Percentiles rank a stretch among this genome's conserved stretches.
Conservation (phyloP, 2,797 vertebrate species). For the Pachyuromys duprasi region DNA sequence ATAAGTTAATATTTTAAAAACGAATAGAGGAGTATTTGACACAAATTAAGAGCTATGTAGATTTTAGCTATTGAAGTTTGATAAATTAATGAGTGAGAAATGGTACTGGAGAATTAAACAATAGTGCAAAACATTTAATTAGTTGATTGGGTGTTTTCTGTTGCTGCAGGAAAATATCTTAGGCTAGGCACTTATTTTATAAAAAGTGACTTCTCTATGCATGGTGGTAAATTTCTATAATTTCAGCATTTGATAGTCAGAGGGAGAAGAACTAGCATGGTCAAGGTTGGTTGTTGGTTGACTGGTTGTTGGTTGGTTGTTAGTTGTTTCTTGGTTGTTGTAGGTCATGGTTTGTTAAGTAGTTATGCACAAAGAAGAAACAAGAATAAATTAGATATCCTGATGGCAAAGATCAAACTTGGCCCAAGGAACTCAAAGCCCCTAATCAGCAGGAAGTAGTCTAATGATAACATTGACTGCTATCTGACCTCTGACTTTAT, state of each 20-base stretch:
- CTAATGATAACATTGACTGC: too few relatives aligned
- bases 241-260: background rate
- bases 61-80: background rate
- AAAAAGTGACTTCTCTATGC: background rate
- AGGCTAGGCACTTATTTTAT: background rate
- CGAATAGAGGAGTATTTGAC: background rate
- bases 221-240: background rate
- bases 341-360: too few relatives aligned
- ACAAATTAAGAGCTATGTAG: conserved; percentile 13
- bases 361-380: too few relatives aligned
- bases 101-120: background rate
- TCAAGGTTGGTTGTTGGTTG: background rate
- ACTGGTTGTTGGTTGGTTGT: too few relatives aligned
- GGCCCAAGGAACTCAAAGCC: too few relatives aligned
- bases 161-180: background rate
- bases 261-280: background rate
- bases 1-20: conserved; percentile 40
- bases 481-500: too few relatives aligned
- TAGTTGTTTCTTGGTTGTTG: too few relatives aligned
- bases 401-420: too few relatives aligned
- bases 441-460: too few relatives aligned
- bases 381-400: too few relatives aligned
- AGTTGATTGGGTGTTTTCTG: background rate
- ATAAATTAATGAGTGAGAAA: background rate
- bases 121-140: background rate